Conservation (phyloP, 2,888 invertebrate species). For the Athripsodes cinereus region DNA sequence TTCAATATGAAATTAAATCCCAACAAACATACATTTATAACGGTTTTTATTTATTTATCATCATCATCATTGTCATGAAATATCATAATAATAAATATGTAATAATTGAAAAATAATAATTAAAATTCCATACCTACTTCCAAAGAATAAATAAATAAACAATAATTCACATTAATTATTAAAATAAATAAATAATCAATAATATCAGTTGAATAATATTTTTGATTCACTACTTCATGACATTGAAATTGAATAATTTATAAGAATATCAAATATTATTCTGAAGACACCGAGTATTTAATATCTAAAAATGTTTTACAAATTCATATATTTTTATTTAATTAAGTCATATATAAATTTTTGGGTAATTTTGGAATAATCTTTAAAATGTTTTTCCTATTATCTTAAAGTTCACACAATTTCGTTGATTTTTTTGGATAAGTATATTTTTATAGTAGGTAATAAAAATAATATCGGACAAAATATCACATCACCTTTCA, state of each 20-base stretch:
- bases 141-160: not conserved
- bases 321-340: no score
- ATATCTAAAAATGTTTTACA: not conserved
- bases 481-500: no score
- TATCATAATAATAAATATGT: not conserved
- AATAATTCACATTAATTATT: not conserved
- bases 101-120: not conserved
- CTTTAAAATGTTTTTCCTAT: no score
- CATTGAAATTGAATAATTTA: no score
- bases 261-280: not conserved
- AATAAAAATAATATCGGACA: no score
- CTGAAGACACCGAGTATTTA: not conserved
- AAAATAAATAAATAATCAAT: not conserved
- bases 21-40: slow-evolving; percentile 53
- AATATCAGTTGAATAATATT: not conserved
- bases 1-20: slow-evolving; percentile 54
- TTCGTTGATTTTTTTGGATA: no score
- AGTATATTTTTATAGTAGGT: no score
- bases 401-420: no score
- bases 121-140: not conserved
- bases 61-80: slow-evolving; percentile 24
- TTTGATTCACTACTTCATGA: not conserved
- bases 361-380: no score
- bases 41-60: slow-evolving; percentile 30
- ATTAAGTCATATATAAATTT: no score